Evolutionary conservation across 2,797 vertebrate species (phyloP).

Genomic region (Poecilia wingei): DNA sequence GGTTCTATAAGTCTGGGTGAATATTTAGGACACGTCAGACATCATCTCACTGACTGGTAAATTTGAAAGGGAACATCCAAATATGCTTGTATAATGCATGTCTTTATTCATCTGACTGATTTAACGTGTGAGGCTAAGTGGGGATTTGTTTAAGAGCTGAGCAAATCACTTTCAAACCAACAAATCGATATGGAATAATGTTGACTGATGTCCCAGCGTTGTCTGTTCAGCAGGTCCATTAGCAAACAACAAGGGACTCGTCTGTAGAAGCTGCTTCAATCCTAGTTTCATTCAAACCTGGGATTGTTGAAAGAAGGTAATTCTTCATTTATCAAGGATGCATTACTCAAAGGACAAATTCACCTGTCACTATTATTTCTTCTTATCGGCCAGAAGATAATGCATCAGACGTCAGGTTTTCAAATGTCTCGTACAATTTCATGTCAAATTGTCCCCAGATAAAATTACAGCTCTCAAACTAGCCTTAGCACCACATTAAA

Average conservation of each 20-base stretch:
- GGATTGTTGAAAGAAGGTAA: slow-evolving; percentile 22
- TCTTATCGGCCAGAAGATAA: slow-evolving; percentile 36
- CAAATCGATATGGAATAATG: slow-evolving; percentile 47
- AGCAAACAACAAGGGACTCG: slow-evolving; percentile 22
- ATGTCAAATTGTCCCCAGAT: slow-evolving; percentile 22
- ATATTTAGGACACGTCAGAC: neutral
- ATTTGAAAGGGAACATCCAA: neutral
- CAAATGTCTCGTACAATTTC: slow-evolving; percentile 25
- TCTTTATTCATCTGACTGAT: neutral
- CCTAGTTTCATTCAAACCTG: slow-evolving; percentile 18
- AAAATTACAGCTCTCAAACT: slow-evolving; percentile 31
- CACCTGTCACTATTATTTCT: slow-evolving; percentile 31
- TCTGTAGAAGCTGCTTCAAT: slow-evolving; percentile 31
- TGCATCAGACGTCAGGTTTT: slow-evolving; percentile 44
- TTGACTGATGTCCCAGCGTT: slow-evolving; percentile 36
- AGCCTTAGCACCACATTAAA: slow-evolving; percentile 42
- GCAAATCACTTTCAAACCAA: slow-evolving; percentile 34
- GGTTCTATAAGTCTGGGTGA: neutral
- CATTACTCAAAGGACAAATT: slow-evolving; percentile 34
- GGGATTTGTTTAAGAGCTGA: slow-evolving; percentile 35
- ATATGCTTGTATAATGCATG: neutral
- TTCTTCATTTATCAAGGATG: slow-evolving; percentile 27
- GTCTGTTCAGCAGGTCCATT: slow-evolving; percentile 26
- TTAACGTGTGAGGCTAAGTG: slow-evolving; percentile 2
- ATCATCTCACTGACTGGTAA: neutral